Evolutionary conservation across 2,113 vertebrate genomes (phyloP).

Genomic region (Setophaga petechia): DNA sequence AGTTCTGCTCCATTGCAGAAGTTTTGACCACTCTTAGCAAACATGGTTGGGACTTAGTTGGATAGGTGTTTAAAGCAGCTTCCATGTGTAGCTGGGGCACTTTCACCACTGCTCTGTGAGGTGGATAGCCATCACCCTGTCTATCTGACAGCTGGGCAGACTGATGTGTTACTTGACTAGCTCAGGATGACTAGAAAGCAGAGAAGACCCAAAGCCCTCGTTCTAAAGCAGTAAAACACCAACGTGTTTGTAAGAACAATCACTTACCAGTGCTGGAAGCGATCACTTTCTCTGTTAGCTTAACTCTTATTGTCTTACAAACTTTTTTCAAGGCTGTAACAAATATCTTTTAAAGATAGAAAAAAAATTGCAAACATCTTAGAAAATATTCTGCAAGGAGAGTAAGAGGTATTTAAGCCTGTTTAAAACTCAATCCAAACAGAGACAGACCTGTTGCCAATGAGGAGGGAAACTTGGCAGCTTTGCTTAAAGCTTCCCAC

Average conservation of each 20-base stretch:
- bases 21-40: neutral
- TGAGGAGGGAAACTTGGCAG: conserved; percentile 42
- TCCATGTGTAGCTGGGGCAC: neutral
- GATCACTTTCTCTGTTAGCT: neutral
- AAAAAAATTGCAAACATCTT: neutral
- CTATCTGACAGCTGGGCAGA: neutral
- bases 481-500: conserved; percentile 41
- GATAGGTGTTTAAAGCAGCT: neutral
- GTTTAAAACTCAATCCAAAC: neutral
- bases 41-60: neutral
- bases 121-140: neutral
- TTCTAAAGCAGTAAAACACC: neutral
- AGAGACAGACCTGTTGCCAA: conserved; percentile 38
- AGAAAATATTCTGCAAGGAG: neutral
- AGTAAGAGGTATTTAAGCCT: neutral
- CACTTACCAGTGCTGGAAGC: neutral
- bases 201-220: neutral
- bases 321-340: neutral
- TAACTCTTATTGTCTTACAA: neutral
- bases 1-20: neutral
- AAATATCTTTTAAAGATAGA: neutral
- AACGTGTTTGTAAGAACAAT: neutral
- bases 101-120: neutral
- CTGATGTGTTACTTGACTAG: neutral
- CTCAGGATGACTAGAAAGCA: neutral